Conservation (phyloP, 2,113 vertebrate genomes). For the Scortum barcoo region DNA sequence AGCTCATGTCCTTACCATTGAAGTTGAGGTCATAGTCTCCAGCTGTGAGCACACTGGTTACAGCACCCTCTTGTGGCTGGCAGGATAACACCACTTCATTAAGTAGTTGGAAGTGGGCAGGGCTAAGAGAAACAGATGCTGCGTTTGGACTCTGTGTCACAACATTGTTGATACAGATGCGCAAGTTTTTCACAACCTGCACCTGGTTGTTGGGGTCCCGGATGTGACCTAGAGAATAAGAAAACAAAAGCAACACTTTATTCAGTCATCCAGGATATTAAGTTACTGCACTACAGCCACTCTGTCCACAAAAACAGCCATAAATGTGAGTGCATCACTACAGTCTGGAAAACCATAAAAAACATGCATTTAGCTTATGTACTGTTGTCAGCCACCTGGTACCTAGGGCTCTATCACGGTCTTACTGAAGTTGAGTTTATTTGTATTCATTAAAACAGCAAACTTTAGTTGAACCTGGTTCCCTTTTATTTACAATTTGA, state of each 20-base stretch:
- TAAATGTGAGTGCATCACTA: too few species aligned
- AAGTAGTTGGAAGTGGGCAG: constrained; percentile 77
- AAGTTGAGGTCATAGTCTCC: constrained; percentile 98
- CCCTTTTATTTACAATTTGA: too few species aligned
- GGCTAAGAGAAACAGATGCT: constrained; percentile 81
- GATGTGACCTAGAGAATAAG: constrained; percentile 87
- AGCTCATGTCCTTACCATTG: constrained; percentile 87
- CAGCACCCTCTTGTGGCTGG: constrained; percentile 92
- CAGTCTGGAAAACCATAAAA: neutral
- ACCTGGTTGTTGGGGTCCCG: constrained; percentile 98
- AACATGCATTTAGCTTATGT: neutral
- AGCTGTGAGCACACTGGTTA: constrained; percentile 91
- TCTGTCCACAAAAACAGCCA: neutral
- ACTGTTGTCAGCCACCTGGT: neutral
- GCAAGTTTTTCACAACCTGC: constrained; percentile 95
- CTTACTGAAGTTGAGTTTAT: neutral
- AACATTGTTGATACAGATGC: constrained; percentile 93
- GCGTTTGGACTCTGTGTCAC: constrained; percentile 86
- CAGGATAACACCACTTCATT: constrained; percentile 91
- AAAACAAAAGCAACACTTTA: constrained; percentile 9
- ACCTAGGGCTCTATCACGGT: neutral
- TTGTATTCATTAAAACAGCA: neutral
- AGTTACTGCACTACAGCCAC: neutral
- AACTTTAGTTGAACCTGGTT: neutral
- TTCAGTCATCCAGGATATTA: neutral